Evolutionary conservation across 2,113 vertebrate species (phyloP).

Genomic region (Lagopus leucura): DNA sequence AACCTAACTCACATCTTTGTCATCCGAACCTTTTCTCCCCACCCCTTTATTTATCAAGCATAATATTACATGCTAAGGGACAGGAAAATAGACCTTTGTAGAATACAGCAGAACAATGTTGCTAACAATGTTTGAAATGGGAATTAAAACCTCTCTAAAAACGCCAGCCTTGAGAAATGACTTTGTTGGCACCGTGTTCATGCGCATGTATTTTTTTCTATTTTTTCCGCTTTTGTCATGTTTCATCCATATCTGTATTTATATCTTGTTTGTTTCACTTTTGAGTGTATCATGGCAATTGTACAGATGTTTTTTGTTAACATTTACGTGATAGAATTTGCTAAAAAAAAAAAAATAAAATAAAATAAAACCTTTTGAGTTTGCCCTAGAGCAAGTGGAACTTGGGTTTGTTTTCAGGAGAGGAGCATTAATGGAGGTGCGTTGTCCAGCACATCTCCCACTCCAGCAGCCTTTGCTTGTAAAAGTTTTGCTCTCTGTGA

Average conservation of each 20-base stretch:
- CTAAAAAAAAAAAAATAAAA: constrained; percentile 79
- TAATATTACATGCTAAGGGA: constrained; percentile 73
- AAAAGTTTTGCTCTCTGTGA: background rate
- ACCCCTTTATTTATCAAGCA: constrained; percentile 76
- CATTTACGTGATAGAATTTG: constrained; percentile 96
- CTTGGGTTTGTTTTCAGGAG: constrained; percentile 40
- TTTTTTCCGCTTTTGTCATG: constrained; percentile 83
- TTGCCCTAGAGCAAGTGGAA: constrained; percentile 91
- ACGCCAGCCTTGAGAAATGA: constrained; percentile 63
- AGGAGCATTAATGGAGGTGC: background rate
- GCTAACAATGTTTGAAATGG: constrained; percentile 77
- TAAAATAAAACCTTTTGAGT: constrained; percentile 82
- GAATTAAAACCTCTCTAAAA: constrained; percentile 65
- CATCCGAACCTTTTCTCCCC: constrained; percentile 72
- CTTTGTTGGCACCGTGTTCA: constrained; percentile 81
- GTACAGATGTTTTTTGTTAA: constrained; percentile 94
- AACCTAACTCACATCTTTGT: constrained; percentile 67
- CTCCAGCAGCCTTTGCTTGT: background rate
- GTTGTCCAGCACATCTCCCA: background rate
- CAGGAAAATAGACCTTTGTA: constrained; percentile 73
- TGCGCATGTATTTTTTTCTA: constrained; percentile 83
- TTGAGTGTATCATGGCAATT: constrained; percentile 89
- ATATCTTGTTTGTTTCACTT: constrained; percentile 89
- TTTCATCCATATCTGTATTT: constrained; percentile 93
- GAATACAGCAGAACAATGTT: constrained; percentile 68